These are phyloP conservation scores for Phyllotis vaccarum DNA, from an alignment of 2,797 vertebrate species.

Conservation along the genomic window DNA sequence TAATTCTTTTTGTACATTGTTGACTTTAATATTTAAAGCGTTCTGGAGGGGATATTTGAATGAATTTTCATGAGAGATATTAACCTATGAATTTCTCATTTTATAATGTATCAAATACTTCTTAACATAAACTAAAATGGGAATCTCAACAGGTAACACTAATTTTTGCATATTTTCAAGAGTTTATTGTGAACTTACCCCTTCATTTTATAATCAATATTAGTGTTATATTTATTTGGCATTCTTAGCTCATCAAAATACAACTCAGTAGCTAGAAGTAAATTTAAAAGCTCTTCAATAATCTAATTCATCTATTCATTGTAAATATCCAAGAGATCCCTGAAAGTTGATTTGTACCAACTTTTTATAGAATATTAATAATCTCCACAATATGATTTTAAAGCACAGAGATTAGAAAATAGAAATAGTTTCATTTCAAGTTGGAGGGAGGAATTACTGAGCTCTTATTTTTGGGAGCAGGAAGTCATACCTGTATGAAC, in stretches of 20 bases:
- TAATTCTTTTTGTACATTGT: neutral
- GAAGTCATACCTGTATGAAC: neutral
- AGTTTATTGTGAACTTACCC: neutral
- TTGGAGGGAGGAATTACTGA: neutral
- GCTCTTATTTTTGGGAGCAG: neutral
- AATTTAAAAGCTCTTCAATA: neutral
- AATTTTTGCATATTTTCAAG: neutral
- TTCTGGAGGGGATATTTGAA: neutral
- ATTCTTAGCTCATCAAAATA: neutral
- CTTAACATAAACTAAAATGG: constrained; percentile 8
- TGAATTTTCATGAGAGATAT: neutral
- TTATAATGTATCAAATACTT: neutral
- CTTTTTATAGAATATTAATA: neutral
- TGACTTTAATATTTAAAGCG: neutral
- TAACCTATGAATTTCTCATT: neutral
- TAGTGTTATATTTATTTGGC: neutral
- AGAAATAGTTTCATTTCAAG: neutral
- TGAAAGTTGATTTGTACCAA: neutral
- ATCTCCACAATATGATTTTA: neutral
- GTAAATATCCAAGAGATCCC: neutral
- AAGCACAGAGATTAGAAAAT: neutral
- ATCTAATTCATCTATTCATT: neutral
- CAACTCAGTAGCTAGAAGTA: neutral
- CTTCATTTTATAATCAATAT: neutral
- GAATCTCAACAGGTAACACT: neutral